Evolutionary conservation across 1,140 invertebrate species (phyloP).

Genomic region (Gonatopus flavifemur): DNA sequence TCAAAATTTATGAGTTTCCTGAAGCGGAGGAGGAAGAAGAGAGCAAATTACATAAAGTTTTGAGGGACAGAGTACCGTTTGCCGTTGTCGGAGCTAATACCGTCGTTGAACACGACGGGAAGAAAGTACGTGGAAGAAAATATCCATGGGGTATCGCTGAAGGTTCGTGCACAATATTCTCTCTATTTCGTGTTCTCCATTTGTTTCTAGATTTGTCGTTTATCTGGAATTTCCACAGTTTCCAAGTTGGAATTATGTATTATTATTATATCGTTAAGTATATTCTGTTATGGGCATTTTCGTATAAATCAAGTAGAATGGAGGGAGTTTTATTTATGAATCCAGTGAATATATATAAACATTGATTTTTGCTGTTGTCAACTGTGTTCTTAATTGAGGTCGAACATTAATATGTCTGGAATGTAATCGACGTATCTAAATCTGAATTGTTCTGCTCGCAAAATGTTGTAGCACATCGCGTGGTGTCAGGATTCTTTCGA

Average conservation of each 20-base stretch:
- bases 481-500: too few species aligned
- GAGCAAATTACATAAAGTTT: conserved; percentile 70
- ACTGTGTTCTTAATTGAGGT: too few species aligned
- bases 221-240: conserved; percentile 9
- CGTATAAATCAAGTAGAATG: background rate
- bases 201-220: background rate
- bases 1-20: conserved; percentile 99
- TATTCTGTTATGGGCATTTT: too few species aligned
- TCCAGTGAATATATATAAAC: too few species aligned
- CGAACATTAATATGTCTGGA: too few species aligned
- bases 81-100: conserved; percentile 98
- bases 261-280: too few species aligned
- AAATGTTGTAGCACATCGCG: too few species aligned
- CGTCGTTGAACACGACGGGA: conserved; percentile 86
- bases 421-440: too few species aligned
- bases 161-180: conserved; percentile 56
- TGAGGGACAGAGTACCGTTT: conserved; percentile 90
- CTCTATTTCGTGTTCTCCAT: conserved; percentile 1
- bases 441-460: too few species aligned
- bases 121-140: conserved; percentile 85
- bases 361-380: too few species aligned
- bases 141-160: conserved; percentile 99
- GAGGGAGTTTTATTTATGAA: too few species aligned
- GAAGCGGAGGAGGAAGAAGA: conserved; percentile 78
- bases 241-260: too few species aligned